Conservation (phyloP, 2,888 invertebrate genomes). For the Altica lythri region DNA sequence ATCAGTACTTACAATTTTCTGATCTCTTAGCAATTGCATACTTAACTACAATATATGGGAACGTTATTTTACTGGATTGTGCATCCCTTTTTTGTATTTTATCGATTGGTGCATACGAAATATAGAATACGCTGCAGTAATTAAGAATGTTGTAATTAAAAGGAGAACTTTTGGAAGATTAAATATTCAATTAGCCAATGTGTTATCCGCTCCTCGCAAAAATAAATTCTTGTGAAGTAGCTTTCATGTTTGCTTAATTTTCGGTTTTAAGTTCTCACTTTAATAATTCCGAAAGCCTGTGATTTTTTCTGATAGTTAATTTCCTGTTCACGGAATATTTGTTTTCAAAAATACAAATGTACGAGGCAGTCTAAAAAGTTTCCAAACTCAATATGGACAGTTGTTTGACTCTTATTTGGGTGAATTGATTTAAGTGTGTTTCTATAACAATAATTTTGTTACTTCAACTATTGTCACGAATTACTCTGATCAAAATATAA, state of each 20-base stretch:
- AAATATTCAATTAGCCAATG: constrained; percentile 31
- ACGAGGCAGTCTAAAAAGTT: too few relatives aligned
- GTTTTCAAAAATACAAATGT: too few relatives aligned
- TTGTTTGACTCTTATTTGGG: too few relatives aligned
- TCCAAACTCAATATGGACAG: too few relatives aligned
- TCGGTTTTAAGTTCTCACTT: constrained; percentile 15
- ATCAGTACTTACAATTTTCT: constrained; percentile 28
- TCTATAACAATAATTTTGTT: too few relatives aligned
- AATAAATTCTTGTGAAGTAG: constrained; percentile 26
- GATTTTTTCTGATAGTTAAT: too few relatives aligned
- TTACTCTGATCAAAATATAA: too few relatives aligned
- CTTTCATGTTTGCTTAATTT: constrained; percentile 22
- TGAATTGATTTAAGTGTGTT: too few relatives aligned
- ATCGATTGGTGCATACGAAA: constrained; percentile 30
- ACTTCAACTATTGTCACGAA: too few relatives aligned
- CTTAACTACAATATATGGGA: constrained; percentile 14
- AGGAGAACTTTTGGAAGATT: constrained; percentile 30
- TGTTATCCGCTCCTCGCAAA: constrained; percentile 23
- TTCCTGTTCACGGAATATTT: too few relatives aligned
- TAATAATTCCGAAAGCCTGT: too few relatives aligned
- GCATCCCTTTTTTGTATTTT: constrained; percentile 17
- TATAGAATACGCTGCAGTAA: constrained; percentile 33
- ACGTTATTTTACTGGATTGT: constrained; percentile 19
- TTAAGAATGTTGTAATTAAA: constrained; percentile 31
- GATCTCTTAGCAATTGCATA: constrained; percentile 25